A percentile compares a stretch with the other conserved stretches of the same genome.
Conservation (phyloP, 2,888 invertebrate genomes). For the Holacanthella duospinosa region DNA sequence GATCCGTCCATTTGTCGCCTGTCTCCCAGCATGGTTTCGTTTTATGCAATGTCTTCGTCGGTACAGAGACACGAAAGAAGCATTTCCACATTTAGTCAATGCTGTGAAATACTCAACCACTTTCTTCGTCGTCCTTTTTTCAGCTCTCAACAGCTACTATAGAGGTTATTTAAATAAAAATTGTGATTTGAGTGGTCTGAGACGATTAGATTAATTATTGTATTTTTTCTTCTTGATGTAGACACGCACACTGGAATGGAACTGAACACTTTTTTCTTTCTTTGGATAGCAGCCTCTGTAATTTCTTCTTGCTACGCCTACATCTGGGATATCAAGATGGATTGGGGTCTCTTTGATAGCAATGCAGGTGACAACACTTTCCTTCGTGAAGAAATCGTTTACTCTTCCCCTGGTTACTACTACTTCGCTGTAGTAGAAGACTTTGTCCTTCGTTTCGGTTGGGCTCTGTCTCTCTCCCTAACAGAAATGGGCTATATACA, state of each 20-base stretch:
- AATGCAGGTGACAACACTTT: conserved; percentile 84
- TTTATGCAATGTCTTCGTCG: conserved; percentile 85
- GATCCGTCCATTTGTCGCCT: conserved; percentile 72
- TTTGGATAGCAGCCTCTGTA: conserved; percentile 76
- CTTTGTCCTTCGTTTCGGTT: conserved; percentile 80
- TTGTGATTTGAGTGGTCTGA: too few relatives aligned
- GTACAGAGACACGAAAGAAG: conserved; percentile 84
- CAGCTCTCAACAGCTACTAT: conserved; percentile 57
- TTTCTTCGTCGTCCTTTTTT: conserved; percentile 83
- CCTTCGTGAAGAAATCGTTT: conserved; percentile 88
- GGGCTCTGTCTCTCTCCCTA: conserved; percentile 78
- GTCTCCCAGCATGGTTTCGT: conserved; percentile 93
- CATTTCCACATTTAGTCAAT: conserved; percentile 92
- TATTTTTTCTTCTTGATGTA: conserved; percentile 8
- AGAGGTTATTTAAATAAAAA: conserved; percentile 49
- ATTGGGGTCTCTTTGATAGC: conserved; percentile 92
- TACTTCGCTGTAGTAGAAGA: conserved; percentile 96
- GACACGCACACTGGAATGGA: conserved; percentile 19
- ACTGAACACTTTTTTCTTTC: conserved; percentile 68
- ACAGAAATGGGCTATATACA: conserved; percentile 65
- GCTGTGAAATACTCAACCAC: conserved; percentile 97
- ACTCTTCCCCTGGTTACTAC: conserved; percentile 81
- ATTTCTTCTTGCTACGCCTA: conserved; percentile 89
- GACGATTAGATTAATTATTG: not conserved
- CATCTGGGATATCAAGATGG: conserved; percentile 97